Conservation (phyloP, 2,888 invertebrate species). For the Fabriciana adippe region DNA sequence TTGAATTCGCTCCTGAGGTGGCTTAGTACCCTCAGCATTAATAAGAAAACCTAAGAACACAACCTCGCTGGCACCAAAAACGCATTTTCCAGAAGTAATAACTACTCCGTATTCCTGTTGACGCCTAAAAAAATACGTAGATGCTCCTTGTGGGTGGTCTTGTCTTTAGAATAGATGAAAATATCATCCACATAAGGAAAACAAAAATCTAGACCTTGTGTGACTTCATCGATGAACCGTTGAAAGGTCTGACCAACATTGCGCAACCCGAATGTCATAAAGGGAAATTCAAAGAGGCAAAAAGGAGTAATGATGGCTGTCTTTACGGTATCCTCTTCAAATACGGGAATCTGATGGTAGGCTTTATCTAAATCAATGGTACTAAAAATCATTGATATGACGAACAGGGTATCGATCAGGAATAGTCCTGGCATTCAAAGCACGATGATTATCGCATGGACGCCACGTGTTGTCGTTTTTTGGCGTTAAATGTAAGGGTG, state of each 20-base stretch:
- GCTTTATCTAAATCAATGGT: slow-evolving; percentile 37
- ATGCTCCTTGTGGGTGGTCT: slow-evolving; percentile 37
- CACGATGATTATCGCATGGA: slow-evolving; percentile 40
- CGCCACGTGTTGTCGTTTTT: slow-evolving; percentile 35
- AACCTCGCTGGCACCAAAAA: slow-evolving; percentile 41
- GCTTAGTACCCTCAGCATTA: slow-evolving; percentile 45
- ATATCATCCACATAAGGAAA: slow-evolving; percentile 54
- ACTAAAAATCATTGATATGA: slow-evolving; percentile 39
- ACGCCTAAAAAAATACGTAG: slow-evolving; percentile 40
- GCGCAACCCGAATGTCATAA: slow-evolving; percentile 17
- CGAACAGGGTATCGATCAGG: slow-evolving; percentile 40
- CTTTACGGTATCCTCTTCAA: neutral
- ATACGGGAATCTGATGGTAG: slow-evolving; percentile 27
- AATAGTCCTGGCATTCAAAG: slow-evolving; percentile 7
- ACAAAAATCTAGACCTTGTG: slow-evolving; percentile 40
- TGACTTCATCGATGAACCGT: slow-evolving; percentile 48
- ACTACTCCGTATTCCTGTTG: slow-evolving; percentile 41
- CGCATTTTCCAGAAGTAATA: slow-evolving; percentile 43
- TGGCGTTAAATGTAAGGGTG: slow-evolving; percentile 34
- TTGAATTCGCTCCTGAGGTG: slow-evolving; percentile 44
- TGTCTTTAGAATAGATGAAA: slow-evolving; percentile 42
- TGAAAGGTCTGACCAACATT: slow-evolving; percentile 17
- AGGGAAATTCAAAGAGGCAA: slow-evolving; percentile 23
- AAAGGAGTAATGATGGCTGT: slow-evolving; percentile 44
- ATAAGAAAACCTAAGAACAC: slow-evolving; percentile 43